Percentiles rank a stretch among this genome's conserved stretches.
phyloP scores from a whole-genome alignment of 2,113 vertebrate species.

The Rhizomys pruinosus region DNA sequence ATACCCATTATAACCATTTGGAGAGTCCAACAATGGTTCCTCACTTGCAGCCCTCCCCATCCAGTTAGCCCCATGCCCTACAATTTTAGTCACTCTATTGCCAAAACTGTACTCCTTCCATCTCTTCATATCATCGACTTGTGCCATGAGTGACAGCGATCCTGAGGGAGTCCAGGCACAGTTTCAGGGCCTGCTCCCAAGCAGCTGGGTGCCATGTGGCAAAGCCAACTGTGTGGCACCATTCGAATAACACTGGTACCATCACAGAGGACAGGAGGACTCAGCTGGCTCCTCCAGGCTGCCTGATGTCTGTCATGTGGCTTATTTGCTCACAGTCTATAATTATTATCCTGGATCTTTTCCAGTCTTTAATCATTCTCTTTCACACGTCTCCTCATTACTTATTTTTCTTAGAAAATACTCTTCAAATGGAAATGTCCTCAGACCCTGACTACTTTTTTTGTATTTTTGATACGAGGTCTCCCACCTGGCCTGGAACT shows the following conservation, averaged over 20 bases:
- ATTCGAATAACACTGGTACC: background rate
- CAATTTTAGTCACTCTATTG: background rate
- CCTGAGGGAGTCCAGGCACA: background rate
- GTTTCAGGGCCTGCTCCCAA: background rate
- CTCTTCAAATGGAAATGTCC: background rate
- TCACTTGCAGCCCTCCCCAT: background rate
- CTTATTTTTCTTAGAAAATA: slow-evolving; percentile 1
- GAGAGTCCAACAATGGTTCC: background rate
- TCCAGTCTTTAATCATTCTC: background rate
- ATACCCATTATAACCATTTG: too few relatives aligned
- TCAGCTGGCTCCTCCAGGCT: background rate
- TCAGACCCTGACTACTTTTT: background rate
- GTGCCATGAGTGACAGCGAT: background rate
- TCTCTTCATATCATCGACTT: background rate
- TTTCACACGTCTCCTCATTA: background rate
- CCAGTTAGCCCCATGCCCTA: background rate
- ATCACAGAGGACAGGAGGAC: background rate
- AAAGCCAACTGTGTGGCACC: background rate
- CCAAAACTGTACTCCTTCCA: background rate
- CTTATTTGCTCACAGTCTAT: background rate
- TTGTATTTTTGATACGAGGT: too few relatives aligned
- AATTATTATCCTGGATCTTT: background rate
- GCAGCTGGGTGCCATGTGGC: background rate
- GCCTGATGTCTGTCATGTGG: background rate
- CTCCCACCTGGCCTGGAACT: too few relatives aligned